These are phyloP conservation scores for Ferrisia virgata DNA, from an alignment of 2,888 invertebrate species.

Conservation along the genomic window DNA sequence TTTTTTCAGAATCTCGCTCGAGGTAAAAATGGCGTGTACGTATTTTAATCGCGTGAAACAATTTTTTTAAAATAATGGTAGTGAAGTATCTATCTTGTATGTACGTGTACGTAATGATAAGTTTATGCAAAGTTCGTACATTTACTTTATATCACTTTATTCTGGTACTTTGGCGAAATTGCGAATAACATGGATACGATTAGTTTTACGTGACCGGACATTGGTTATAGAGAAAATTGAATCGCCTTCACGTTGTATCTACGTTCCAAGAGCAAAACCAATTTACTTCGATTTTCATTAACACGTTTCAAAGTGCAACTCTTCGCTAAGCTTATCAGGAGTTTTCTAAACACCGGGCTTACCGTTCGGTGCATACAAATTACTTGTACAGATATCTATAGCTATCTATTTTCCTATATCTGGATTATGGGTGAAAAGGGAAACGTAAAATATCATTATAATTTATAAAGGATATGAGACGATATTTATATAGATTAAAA, in stretches of 20 bases:
- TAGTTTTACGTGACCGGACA: neutral
- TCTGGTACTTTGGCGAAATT: neutral
- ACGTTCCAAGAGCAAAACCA: neutral
- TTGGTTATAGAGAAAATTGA: neutral
- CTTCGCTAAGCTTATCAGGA: neutral
- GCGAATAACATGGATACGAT: neutral
- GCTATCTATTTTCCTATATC: too few relatives aligned
- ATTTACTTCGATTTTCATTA: neutral
- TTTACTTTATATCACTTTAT: neutral
- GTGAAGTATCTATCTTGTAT: neutral
- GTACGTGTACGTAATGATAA: too few relatives aligned
- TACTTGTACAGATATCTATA: neutral
- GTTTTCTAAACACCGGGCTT: neutral
- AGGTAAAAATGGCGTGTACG: neutral
- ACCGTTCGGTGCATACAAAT: neutral
- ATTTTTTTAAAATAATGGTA: neutral
- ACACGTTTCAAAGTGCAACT: neutral
- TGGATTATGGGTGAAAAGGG: too few relatives aligned
- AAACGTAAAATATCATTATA: too few relatives aligned
- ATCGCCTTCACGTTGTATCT: neutral
- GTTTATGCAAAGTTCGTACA: too few relatives aligned
- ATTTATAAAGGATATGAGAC: too few relatives aligned
- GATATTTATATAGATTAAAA: too few relatives aligned
- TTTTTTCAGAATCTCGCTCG: neutral
- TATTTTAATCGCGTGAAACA: neutral